Percentiles rank a stretch among this genome's conserved stretches.
Evolutionary conservation across 2,113 vertebrate genomes (phyloP).

Genomic region (Myiozetetes cayanensis): DNA sequence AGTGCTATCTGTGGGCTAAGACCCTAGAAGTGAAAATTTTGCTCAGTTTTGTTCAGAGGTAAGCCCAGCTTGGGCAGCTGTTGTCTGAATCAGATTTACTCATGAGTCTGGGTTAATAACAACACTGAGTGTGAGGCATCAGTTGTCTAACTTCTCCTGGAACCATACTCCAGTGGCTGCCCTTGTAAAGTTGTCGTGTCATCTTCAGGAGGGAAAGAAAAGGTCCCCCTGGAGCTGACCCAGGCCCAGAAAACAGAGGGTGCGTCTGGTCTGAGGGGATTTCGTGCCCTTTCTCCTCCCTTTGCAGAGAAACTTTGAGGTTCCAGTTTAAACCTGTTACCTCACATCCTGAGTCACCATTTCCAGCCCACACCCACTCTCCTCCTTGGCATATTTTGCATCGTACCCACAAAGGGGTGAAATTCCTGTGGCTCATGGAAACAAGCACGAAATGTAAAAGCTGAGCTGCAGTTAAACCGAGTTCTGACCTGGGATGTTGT

Average conservation of each 20-base stretch:
- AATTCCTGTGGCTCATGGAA: background rate
- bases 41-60: background rate
- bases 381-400: background rate
- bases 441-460: background rate
- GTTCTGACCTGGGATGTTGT: background rate
- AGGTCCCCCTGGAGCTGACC: background rate
- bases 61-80: background rate
- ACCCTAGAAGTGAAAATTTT: background rate
- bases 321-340: background rate
- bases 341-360: slow-evolving; percentile 14
- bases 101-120: background rate
- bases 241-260: background rate
- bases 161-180: background rate
- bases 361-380: slow-evolving; percentile 22
- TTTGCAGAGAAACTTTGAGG: background rate
- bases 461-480: background rate
- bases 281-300: background rate
- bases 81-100: background rate
- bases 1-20: background rate
- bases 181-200: accelerated
- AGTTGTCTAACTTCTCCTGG: background rate
- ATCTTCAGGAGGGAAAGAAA: background rate
- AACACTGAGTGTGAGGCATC: background rate
- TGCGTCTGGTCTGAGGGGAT: background rate
- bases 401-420: background rate